Base-by-base conservation (phyloP, 2,797 vertebrate species). In the Pipistrellus nathusii region DNA sequence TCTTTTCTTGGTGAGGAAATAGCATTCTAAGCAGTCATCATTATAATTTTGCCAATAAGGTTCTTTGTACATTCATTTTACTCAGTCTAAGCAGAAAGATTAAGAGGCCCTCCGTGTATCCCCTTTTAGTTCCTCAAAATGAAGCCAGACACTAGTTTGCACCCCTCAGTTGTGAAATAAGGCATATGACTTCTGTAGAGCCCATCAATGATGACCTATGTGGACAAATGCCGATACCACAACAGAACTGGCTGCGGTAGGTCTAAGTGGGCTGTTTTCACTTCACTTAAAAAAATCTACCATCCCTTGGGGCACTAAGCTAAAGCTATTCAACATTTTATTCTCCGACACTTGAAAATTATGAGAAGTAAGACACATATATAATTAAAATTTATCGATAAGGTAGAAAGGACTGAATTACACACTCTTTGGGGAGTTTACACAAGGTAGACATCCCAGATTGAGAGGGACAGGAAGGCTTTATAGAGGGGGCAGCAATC, bases 51-150 rank as follows among this genome's bases (percentile, higher is more conserved):
- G 96, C 94, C 91, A 88, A 55, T 85, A 27, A 41, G 77, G 85
- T 93, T 85, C 95, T 97, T 85, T 90, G 93, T 15, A 68, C 91
- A 86, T 77, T 91, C 17, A 41, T 96, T 96, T 96, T 96, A 89
- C 90, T 95, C 69, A 66, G 64, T 83, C 95, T 97, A 97, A 97
- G 96, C 97, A 97, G 95, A 96, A 96, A 95, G 86, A 94, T 13
- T 41, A 82, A 83, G 73, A 90, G 76, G 87, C 71, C 83, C 51
- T 93, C 41, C n/a, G n/a, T 76, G 59, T 30, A 59, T 62, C 7
- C 90, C 32, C 75, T 80, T 86, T 84, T 93, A 97, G 94, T 97
- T 97, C 96, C 96, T 97, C 95, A 97, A 96, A 97, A 94, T 48
- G 53, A 96, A 91, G 77, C 81, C 91, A 88, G 87, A 87, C 82